Percentiles rank a stretch among this genome's conserved stretches.
phyloP scores from a whole-genome alignment of 2,888 invertebrate genomes.

The Lasioglossum vierecki region DNA sequence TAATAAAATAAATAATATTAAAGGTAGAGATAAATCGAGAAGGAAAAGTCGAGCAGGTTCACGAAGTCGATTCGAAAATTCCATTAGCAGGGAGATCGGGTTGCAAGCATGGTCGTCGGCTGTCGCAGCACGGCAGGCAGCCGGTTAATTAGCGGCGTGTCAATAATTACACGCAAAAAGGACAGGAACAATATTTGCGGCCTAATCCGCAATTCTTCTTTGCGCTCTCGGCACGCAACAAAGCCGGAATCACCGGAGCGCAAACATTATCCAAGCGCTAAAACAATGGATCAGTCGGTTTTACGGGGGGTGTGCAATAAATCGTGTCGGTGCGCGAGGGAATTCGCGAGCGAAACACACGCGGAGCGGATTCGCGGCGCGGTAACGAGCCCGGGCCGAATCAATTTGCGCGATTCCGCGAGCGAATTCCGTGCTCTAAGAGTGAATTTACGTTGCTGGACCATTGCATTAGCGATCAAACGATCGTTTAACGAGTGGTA shows the following conservation, averaged over 20 bases:
- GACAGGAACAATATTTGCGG: slow-evolving; percentile 25
- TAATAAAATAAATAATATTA: background rate
- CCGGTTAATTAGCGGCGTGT: slow-evolving; percentile 19
- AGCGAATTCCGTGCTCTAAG: slow-evolving; percentile 30
- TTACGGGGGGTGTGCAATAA: slow-evolving; percentile 33
- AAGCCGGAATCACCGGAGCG: slow-evolving; percentile 28
- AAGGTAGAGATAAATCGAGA: background rate
- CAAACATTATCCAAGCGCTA: slow-evolving; percentile 45
- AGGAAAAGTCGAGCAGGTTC: background rate
- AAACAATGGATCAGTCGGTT: slow-evolving; percentile 41
- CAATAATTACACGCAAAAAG: slow-evolving; percentile 25
- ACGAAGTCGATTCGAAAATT: background rate
- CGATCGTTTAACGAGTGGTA: background rate
- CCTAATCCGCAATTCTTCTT: slow-evolving; percentile 36
- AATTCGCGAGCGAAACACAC: slow-evolving; percentile 23
- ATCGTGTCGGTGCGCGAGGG: slow-evolving; percentile 16
- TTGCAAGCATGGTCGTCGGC: background rate
- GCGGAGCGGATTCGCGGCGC: slow-evolving; percentile 19
- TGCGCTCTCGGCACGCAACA: slow-evolving; percentile 25
- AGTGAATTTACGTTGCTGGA: background rate
- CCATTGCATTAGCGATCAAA: background rate
- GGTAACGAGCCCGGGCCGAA: slow-evolving; percentile 37
- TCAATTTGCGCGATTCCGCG: slow-evolving; percentile 42
- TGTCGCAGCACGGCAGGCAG: background rate
- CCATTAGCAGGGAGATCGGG: background rate